Conservation (phyloP, 2,113 vertebrate genomes). For the Piaya cayana region DNA sequence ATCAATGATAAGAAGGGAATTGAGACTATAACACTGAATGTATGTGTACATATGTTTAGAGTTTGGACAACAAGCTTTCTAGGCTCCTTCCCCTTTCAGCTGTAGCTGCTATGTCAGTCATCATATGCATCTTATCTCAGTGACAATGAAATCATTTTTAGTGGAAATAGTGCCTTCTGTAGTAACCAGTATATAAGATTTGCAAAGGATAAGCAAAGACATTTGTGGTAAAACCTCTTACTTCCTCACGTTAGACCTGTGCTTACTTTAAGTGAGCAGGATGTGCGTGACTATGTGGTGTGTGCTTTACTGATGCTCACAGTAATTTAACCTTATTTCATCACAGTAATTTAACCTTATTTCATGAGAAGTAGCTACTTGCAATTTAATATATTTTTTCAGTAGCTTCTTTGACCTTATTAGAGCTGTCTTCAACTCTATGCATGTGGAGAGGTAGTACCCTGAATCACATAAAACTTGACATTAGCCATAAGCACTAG, state of each 20-base stretch:
- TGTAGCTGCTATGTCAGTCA: neutral
- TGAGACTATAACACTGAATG: neutral
- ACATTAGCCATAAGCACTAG: neutral
- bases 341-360: neutral
- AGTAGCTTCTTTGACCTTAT: neutral
- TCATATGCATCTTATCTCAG: neutral
- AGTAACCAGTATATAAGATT: neutral
- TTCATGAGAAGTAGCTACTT: neutral
- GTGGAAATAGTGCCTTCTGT: neutral
- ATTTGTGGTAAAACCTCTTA: neutral
- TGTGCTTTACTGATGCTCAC: neutral
- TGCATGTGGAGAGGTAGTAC: neutral
- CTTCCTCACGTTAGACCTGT: neutral
- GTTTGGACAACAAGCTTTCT: neutral
- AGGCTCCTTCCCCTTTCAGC: neutral
- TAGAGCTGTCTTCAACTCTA: neutral
- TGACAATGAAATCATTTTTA: neutral
- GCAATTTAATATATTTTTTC: neutral
- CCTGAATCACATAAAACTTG: neutral
- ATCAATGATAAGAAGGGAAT: neutral
- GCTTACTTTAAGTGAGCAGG: neutral
- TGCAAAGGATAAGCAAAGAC: neutral
- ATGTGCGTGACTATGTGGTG: neutral
- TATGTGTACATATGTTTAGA: neutral
- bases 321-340: neutral